These are phyloP conservation scores for Cremastobaeus sp. DNA, from an alignment of 2,888 invertebrate species.

Conservation along the genomic window DNA sequence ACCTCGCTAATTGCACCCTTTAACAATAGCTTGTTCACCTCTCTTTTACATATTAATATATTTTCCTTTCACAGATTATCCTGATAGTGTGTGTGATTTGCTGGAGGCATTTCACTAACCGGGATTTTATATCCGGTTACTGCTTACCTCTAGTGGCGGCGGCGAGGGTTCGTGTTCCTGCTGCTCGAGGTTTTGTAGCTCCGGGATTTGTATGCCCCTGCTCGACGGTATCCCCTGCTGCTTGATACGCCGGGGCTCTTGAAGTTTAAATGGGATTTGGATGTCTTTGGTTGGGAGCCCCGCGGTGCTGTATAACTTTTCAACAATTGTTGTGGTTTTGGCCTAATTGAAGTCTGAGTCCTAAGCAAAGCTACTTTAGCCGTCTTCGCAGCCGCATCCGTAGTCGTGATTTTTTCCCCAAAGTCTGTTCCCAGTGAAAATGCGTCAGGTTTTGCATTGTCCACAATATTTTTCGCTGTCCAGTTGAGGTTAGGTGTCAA, in stretches of 20 bases:
- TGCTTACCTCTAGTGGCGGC: conserved; percentile 9
- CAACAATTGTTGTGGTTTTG: no score
- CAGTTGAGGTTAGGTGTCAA: no score
- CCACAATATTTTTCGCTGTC: no score
- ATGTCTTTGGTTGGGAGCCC: neutral
- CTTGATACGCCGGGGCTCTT: neutral
- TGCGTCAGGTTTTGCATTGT: no score
- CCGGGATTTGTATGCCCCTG: conserved; percentile 8
- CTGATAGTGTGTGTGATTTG: conserved; percentile 2
- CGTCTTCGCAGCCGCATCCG: no score
- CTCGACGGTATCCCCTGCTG: conserved; percentile 1
- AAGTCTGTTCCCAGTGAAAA: no score
- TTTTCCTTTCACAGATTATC: neutral
- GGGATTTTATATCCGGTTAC: conserved; percentile 29
- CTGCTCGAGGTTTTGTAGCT: neutral
- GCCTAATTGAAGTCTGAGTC: neutral
- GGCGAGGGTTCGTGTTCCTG: conserved; percentile 5
- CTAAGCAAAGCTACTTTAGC: neutral
- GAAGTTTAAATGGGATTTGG: neutral
- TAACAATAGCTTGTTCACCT: neutral
- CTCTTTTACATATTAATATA: neutral
- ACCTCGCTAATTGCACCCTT: conserved; percentile 13
- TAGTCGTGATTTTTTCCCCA: no score
- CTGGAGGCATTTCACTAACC: no score
- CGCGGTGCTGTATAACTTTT: no score